A percentile compares a stretch with the other conserved stretches of the same genome.
These are phyloP conservation scores for Prionailurus viverrinus DNA, from an alignment of 2,113 vertebrate species.

Conservation along the genomic window DNA sequence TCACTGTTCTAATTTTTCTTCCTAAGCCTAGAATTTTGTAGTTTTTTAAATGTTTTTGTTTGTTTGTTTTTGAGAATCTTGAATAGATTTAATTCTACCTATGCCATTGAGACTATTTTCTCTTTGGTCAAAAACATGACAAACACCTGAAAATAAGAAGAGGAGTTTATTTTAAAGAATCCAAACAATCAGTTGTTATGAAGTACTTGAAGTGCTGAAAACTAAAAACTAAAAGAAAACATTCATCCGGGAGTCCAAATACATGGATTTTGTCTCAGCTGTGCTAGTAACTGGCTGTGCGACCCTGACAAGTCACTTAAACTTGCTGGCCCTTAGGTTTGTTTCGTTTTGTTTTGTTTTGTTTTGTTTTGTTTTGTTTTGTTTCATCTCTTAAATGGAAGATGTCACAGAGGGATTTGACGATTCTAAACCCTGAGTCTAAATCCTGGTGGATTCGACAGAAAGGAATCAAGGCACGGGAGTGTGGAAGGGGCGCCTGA, in stretches of 20 bases:
- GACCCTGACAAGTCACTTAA: constrained; percentile 1
- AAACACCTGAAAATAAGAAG: neutral
- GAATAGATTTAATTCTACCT: neutral
- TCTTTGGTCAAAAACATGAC: neutral
- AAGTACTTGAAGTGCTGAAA: neutral
- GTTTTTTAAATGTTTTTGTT: too few relatives aligned
- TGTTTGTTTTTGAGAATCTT: neutral
- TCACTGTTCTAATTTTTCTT: too few relatives aligned
- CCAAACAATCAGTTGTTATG: neutral
- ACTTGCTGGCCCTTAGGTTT: neutral
- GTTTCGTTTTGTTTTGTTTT: neutral
- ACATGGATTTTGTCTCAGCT: neutral
- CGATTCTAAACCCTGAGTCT: neutral
- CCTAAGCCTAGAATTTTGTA: too few relatives aligned
- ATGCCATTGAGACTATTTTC: neutral
- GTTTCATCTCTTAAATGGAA: neutral
- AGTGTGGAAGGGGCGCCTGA: neutral
- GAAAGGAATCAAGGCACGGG: neutral
- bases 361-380: neutral
- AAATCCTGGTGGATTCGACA: neutral
- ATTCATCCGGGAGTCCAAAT: neutral
- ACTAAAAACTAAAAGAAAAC: neutral
- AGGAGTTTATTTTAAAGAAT: constrained; percentile 4
- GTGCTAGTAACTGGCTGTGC: neutral
- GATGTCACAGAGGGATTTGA: neutral